These are phyloP conservation scores for Oncorhynchus masou DNA, from an alignment of 2,113 vertebrate species.

Conservation along the genomic window DNA sequence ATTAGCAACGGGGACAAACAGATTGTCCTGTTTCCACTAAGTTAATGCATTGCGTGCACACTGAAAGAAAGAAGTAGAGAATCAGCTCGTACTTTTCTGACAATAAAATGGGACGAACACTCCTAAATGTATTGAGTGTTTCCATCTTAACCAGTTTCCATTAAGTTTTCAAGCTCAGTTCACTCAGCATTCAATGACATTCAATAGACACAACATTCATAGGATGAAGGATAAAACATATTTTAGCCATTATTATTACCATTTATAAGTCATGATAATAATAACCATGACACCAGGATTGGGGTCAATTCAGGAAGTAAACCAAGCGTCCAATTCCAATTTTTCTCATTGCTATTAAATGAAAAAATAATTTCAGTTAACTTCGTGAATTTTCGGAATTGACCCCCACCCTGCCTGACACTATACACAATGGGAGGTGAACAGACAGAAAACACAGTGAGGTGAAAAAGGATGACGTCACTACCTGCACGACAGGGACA, in stretches of 20 bases:
- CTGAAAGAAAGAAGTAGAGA: neutral
- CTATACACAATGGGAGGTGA: constrained; percentile 5
- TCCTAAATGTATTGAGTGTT: too few relatives aligned
- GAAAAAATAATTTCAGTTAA: too few relatives aligned
- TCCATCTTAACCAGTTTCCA: neutral
- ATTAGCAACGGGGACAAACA: constrained; percentile 28
- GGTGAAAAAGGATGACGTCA: constrained; percentile 57
- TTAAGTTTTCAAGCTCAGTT: neutral
- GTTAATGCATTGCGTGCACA: constrained; percentile 36
- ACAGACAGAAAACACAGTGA: constrained; percentile 39
- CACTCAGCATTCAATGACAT: neutral
- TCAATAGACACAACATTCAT: neutral
- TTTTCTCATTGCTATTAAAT: too few relatives aligned
- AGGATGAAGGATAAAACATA: constrained; percentile 23
- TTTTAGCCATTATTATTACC: neutral
- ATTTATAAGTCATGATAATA: constrained; percentile 14
- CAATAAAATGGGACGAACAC: neutral
- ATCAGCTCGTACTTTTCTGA: neutral
- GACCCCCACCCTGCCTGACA: too few relatives aligned
- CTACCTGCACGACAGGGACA: constrained; percentile 98
- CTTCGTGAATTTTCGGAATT: too few relatives aligned
- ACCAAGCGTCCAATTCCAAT: too few relatives aligned
- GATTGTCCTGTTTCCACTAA: constrained; percentile 45
- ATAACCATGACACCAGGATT: neutral
- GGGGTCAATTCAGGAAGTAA: too few relatives aligned